phyloP scores from a whole-genome alignment of 2,888 invertebrate species.

The Acanthosepion esculentum region DNA sequence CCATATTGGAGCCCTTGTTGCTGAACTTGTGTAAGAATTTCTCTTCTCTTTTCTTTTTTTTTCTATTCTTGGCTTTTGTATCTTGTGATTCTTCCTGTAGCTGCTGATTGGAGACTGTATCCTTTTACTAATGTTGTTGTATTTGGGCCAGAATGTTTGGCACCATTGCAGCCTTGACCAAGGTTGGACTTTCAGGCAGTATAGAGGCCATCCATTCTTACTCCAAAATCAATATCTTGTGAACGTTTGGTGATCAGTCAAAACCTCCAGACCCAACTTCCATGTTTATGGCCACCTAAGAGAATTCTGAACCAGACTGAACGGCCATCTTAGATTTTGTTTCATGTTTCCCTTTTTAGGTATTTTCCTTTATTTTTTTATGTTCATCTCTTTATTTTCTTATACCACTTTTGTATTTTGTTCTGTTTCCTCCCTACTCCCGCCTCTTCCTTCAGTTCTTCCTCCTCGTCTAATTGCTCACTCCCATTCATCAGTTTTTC shows the following conservation, averaged over 20 bases:
- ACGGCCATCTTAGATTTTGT: not conserved
- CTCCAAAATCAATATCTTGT: not conserved
- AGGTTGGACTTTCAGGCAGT: not conserved
- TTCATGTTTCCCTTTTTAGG: not conserved
- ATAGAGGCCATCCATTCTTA: not conserved
- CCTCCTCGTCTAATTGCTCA: no score
- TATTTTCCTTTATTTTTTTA: not conserved
- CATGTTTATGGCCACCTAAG: not conserved
- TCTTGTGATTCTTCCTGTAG: not conserved
- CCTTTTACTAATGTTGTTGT: not conserved
- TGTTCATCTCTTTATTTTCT: no score
- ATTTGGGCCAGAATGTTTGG: not conserved
- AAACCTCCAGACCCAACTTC: not conserved
- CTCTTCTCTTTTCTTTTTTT: no score
- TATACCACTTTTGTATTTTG: no score
- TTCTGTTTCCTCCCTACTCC: no score
- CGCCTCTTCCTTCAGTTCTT: no score
- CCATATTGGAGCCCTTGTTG: no score
- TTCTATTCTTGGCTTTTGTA: not conserved
- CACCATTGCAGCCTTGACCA: not conserved
- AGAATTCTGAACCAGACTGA: not conserved
- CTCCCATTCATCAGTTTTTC: no score
- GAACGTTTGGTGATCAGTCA: not conserved
- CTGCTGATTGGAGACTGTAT: not conserved
- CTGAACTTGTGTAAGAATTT: no score